Percentiles rank a stretch among this genome's conserved stretches.
Evolutionary conservation across 2,888 invertebrate species (phyloP).

Genomic region (Schizotus pectinicornis): DNA sequence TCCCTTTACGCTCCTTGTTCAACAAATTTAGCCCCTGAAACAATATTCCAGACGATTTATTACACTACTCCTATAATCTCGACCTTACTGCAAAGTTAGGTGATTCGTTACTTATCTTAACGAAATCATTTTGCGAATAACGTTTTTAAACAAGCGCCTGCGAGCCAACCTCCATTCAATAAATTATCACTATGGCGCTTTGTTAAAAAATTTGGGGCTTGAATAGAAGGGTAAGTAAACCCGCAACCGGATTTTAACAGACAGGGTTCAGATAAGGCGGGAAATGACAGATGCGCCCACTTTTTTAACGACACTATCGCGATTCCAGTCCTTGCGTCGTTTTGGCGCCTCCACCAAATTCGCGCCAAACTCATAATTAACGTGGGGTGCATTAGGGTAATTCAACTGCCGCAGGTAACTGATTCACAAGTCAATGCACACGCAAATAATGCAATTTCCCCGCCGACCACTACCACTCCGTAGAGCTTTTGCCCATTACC

Average conservation of each 20-base stretch:
- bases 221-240: not conserved
- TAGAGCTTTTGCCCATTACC: no score
- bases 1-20: conserved; percentile 31
- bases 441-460: not conserved
- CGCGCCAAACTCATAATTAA: not conserved
- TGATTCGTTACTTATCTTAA: conserved; percentile 16
- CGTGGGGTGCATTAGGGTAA: no score
- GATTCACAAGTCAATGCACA: conserved; percentile 21
- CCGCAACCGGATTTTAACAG: conserved; percentile 10
- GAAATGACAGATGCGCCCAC: conserved; percentile 16
- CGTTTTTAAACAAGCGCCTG: conserved; percentile 11
- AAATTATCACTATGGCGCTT: not conserved
- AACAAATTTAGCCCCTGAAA: conserved; percentile 31
- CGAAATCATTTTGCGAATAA: conserved; percentile 6
- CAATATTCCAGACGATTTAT: conserved; percentile 36
- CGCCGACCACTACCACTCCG: no score
- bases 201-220: no score
- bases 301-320: conserved; percentile 18
- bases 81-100: conserved; percentile 20
- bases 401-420: conserved; percentile 7
- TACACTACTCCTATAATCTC: conserved; percentile 27
- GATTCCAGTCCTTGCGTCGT: conserved; percentile 9
- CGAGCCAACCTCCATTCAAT: not conserved
- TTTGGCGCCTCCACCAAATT: conserved; percentile 17
- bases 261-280: conserved; percentile 8